phyloP scores from a whole-genome alignment of 1,140 invertebrate genomes.

The Sitobion miscanthi region DNA sequence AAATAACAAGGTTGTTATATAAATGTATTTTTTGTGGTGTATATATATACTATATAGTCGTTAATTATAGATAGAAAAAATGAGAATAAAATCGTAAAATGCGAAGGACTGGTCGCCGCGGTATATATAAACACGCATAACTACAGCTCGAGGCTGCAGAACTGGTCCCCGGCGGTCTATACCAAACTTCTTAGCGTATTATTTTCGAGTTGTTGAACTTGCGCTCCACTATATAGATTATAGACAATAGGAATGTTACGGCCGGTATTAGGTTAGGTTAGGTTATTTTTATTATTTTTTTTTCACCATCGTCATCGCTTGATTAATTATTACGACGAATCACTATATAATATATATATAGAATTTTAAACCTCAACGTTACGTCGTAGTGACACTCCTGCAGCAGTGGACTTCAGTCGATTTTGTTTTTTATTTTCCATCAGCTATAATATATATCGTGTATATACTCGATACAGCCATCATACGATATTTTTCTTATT shows the following conservation, averaged over 20 bases:
- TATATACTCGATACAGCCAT: not conserved
- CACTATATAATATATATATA: no score
- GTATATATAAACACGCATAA: not conserved
- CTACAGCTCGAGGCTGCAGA: slow-evolving; percentile 20
- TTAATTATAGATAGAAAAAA: slow-evolving; percentile 38
- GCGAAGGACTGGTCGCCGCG: not conserved
- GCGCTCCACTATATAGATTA: not conserved
- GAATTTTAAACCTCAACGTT: not conserved
- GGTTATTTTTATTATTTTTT: not conserved
- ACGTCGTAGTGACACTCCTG: not conserved
- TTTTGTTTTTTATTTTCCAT: not conserved
- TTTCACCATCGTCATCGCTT: not conserved
- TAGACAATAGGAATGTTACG: not conserved
- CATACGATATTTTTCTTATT: not conserved
- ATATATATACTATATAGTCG: not conserved
- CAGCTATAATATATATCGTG: not conserved
- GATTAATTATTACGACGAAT: not conserved
- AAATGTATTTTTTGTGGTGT: slow-evolving; percentile 17
- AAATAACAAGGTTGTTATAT: slow-evolving; percentile 37
- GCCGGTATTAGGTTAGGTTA: not conserved
- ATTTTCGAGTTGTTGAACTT: slow-evolving; percentile 34
- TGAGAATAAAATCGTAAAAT: not conserved
- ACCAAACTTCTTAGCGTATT: not conserved
- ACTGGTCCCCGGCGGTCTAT: slow-evolving; percentile 17
- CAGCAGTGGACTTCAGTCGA: not conserved